Conservation (phyloP, 2,113 vertebrate genomes). For the Chloropsis cyanopogon region DNA sequence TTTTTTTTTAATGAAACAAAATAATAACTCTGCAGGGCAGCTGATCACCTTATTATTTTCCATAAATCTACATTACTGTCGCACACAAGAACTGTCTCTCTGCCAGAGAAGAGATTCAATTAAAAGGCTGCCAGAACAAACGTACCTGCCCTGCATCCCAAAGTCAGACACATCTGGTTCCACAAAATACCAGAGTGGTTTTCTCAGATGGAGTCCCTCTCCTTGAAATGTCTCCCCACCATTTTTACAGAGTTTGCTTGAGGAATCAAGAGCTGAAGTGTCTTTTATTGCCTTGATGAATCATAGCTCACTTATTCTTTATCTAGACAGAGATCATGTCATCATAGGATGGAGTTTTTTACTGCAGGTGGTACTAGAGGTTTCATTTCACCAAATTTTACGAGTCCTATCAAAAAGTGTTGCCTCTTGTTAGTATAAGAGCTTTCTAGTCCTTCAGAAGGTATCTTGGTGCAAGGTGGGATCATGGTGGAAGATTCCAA, state of each 20-base stretch:
- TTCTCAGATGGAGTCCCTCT: not conserved
- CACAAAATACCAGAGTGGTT: not conserved
- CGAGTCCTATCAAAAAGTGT: not conserved
- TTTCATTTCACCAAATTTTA: not conserved
- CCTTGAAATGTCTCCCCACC: not conserved
- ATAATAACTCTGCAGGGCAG: constrained; percentile 28
- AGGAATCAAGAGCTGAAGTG: not conserved
- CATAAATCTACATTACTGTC: constrained; percentile 49
- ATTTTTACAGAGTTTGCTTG: not conserved
- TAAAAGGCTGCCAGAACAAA: constrained; percentile 35
- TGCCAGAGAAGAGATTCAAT: constrained; percentile 17
- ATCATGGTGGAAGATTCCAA: not conserved
- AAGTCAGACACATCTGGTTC: not conserved
- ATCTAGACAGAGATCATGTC: not conserved
- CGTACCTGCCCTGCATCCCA: not conserved
- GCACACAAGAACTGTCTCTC: not conserved
- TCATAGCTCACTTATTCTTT: not conserved
- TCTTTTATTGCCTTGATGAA: not conserved
- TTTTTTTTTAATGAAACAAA: constrained; percentile 21
- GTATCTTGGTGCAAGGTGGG: not conserved
- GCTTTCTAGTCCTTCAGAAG: not conserved
- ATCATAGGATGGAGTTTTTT: not conserved
- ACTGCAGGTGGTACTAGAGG: not conserved
- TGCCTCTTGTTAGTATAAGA: not conserved
- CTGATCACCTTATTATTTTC: constrained; percentile 48